Percentiles rank a stretch among this genome's conserved stretches.
Conservation (phyloP, 2,113 vertebrate species). For the Protobothrops flavoviridis region DNA sequence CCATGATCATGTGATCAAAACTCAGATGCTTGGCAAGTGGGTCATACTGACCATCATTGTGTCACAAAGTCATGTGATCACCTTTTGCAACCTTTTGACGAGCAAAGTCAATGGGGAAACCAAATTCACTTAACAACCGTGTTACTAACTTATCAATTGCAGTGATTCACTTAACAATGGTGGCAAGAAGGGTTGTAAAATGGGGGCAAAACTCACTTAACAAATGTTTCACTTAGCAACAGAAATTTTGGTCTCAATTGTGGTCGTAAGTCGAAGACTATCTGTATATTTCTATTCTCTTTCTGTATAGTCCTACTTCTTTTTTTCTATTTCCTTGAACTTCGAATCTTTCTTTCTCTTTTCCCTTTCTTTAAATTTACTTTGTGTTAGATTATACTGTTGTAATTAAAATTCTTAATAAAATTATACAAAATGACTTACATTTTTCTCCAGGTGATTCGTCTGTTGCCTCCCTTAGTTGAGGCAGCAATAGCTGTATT, state of each 20-base stretch:
- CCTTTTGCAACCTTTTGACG: neutral
- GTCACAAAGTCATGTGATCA: neutral
- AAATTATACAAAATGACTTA: conserved; percentile 37
- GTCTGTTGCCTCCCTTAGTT: neutral
- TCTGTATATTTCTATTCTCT: neutral
- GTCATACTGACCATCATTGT: neutral
- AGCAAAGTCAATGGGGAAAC: neutral
- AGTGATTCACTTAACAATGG: neutral
- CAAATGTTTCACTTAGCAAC: neutral
- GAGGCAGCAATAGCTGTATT: conserved; percentile 54
- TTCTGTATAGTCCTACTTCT: neutral
- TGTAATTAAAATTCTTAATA: neutral
- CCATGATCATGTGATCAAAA: neutral
- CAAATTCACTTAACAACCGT: neutral
- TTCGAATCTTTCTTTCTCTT: neutral
- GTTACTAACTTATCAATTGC: neutral
- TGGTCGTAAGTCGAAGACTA: neutral
- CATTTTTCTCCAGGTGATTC: conserved; percentile 23
- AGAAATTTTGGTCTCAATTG: neutral
- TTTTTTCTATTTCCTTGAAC: neutral
- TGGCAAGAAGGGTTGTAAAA: neutral
- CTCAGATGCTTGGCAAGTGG: neutral
- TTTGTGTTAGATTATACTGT: neutral
- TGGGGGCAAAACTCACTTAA: neutral
- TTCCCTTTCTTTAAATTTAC: neutral